Conservation (phyloP, 2,797 vertebrate species). For the Pagetopsis macropterus region DNA sequence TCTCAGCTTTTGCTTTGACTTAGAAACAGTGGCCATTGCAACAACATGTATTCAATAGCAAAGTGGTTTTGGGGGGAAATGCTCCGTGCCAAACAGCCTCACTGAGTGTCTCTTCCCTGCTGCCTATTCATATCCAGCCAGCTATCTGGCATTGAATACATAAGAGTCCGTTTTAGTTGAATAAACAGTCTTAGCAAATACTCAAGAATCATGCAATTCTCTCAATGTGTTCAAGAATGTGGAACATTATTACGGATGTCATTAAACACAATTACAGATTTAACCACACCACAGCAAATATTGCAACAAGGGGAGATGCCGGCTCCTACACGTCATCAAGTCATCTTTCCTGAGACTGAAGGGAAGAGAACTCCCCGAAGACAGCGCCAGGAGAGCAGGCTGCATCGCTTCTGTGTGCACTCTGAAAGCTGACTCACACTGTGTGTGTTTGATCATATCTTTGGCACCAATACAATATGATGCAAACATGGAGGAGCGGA, state of each 20-base stretch:
- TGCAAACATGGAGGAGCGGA: slow-evolving; percentile 68
- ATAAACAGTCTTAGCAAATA: not conserved
- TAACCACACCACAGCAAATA: slow-evolving; percentile 38
- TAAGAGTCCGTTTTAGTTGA: slow-evolving; percentile 14
- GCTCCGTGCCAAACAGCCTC: slow-evolving; percentile 26
- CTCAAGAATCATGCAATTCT: not conserved
- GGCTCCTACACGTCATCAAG: slow-evolving; percentile 42
- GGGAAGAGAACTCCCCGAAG: slow-evolving; percentile 51
- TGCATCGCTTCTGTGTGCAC: slow-evolving; percentile 50
- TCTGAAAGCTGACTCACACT: slow-evolving; percentile 60
- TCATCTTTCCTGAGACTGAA: slow-evolving; percentile 42
- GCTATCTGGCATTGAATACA: not conserved
- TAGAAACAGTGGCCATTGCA: slow-evolving; percentile 10
- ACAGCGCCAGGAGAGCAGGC: slow-evolving; percentile 41
- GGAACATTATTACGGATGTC: slow-evolving; percentile 3
- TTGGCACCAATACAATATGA: slow-evolving; percentile 61
- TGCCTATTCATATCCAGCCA: slow-evolving; percentile 23
- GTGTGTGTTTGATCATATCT: slow-evolving; percentile 73
- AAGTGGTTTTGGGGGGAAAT: slow-evolving; percentile 31
- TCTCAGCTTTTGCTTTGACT: slow-evolving; percentile 9
- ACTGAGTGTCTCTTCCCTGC: slow-evolving; percentile 18
- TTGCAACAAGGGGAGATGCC: slow-evolving; percentile 19
- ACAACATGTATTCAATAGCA: slow-evolving; percentile 23
- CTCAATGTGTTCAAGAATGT: slow-evolving; percentile 10
- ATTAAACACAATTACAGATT: slow-evolving; percentile 15